These are phyloP conservation scores for Cephus pygmeus DNA, from an alignment of 2,888 invertebrate genomes.

Conservation along the genomic window DNA sequence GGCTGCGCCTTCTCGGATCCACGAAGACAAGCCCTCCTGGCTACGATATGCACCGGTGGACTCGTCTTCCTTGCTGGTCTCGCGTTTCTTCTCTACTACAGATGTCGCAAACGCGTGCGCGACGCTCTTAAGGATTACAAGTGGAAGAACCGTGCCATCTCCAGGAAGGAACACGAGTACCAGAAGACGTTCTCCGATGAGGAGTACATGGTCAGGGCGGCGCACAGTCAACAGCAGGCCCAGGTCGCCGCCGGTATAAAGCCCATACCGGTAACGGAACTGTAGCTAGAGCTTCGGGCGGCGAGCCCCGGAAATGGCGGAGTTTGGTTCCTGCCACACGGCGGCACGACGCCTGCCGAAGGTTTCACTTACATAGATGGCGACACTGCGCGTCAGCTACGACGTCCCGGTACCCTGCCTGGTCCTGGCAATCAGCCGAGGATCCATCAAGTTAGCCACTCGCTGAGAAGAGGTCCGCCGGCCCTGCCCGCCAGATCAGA, in stretches of 20 bases:
- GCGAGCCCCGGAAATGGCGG: conserved; percentile 75
- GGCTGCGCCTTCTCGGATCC: conserved; percentile 86
- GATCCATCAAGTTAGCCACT: conserved; percentile 48
- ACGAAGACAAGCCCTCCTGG: conserved; percentile 82
- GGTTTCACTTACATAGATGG: conserved; percentile 83
- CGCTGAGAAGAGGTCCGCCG: conserved; percentile 31
- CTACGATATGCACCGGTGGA: conserved; percentile 79
- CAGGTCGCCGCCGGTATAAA: conserved; percentile 65
- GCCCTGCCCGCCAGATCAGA: too few relatives aligned
- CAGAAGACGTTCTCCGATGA: conserved; percentile 91
- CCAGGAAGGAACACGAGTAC: conserved; percentile 87
- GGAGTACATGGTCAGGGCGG: conserved; percentile 81
- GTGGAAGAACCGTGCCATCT: conserved; percentile 79
- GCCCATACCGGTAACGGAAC: conserved; percentile 90
- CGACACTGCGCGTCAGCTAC: conserved; percentile 72
- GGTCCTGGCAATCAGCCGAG: conserved; percentile 32
- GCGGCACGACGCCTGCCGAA: conserved; percentile 74
- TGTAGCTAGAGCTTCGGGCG: conserved; percentile 97
- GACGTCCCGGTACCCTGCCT: conserved; percentile 64
- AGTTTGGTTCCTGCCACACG: conserved; percentile 78
- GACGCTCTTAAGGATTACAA: conserved; percentile 86
- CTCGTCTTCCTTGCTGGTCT: conserved; percentile 79
- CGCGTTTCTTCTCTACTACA: conserved; percentile 77
- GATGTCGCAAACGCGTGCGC: conserved; percentile 83
- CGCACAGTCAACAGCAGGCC: conserved; percentile 69